Percentiles rank a stretch among this genome's conserved stretches.
phyloP scores from a whole-genome alignment of 2,888 invertebrate species.

The Sceliomorpha sp. region DNA sequence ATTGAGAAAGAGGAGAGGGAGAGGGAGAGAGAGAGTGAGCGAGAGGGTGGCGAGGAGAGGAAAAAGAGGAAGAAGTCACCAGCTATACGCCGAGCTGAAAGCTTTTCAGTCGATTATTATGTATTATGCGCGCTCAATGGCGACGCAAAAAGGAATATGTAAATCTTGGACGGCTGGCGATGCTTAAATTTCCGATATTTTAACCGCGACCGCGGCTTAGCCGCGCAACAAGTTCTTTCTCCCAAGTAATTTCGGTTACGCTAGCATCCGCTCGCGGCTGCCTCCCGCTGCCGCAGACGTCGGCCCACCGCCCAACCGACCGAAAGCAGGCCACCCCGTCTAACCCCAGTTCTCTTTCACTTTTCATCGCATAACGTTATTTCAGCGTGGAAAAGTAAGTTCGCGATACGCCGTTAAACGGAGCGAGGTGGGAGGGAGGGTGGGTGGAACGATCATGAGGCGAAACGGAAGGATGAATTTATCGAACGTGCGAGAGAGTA shows the following conservation, averaged over 20 bases:
- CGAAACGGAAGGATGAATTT: too few species aligned
- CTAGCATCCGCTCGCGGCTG: conserved; percentile 65
- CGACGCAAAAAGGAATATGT: conserved; percentile 55
- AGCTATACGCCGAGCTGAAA: conserved; percentile 34
- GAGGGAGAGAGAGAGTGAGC: too few species aligned
- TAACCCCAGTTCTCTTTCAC: conserved; percentile 55
- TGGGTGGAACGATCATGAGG: too few species aligned
- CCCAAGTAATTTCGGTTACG: conserved; percentile 77
- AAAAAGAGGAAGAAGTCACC: conserved; percentile 24
- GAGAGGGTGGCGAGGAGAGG: too few species aligned
- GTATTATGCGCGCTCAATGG: conserved; percentile 52
- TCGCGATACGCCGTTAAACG: conserved; percentile 53
- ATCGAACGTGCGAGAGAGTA: too few species aligned
- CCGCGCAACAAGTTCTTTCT: conserved; percentile 79
- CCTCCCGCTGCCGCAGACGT: conserved; percentile 59
- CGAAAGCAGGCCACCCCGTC: conserved; percentile 32
- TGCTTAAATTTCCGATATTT: conserved; percentile 78
- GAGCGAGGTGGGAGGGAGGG: too few species aligned
- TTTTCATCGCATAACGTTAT: conserved; percentile 59
- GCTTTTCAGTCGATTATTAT: conserved; percentile 48
- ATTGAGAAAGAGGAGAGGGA: too few species aligned
- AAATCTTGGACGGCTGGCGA: conserved; percentile 54
- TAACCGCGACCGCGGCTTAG: conserved; percentile 76
- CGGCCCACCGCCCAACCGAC: conserved; percentile 57
- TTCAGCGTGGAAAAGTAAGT: conserved; percentile 57